Evolutionary conservation across 92 coral and sea anemone species (phyloP).

Genomic region (Pocillopora grandis): DNA sequence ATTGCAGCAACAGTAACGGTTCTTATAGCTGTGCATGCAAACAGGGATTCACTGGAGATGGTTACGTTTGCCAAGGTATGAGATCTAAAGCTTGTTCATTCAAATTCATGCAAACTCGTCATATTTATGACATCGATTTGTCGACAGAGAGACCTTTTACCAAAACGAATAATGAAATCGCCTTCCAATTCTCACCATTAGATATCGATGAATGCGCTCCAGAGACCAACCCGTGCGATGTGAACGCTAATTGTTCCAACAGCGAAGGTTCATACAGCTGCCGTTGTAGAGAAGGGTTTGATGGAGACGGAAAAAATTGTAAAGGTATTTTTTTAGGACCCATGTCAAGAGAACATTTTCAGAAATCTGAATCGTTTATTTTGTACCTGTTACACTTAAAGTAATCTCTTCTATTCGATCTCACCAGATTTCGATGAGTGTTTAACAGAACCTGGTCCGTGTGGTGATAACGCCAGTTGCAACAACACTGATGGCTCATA

Average conservation of each 20-base stretch:
- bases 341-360: neutral
- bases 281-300: conserved; percentile 39
- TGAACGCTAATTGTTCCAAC: conserved; percentile 42
- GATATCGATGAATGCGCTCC: conserved; percentile 51
- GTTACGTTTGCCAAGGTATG: conserved; percentile 26
- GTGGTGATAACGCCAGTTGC: conserved; percentile 46
- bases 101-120: no score
- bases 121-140: no score
- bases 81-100: neutral
- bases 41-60: conserved; percentile 65
- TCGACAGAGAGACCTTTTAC: no score
- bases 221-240: conserved; percentile 19
- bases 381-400: neutral
- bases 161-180: no score
- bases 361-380: neutral
- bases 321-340: neutral
- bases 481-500: conserved; percentile 50
- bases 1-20: conserved; percentile 57
- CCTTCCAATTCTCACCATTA: neutral
- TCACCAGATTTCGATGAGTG: conserved; percentile 59
- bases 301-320: conserved; percentile 15
- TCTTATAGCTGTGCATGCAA: conserved; percentile 69
- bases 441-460: conserved; percentile 25
- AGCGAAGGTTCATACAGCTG: conserved; percentile 55
- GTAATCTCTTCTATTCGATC: neutral